Conservation (phyloP, 2,888 invertebrate genomes). For the Catocala fraxini region DNA sequence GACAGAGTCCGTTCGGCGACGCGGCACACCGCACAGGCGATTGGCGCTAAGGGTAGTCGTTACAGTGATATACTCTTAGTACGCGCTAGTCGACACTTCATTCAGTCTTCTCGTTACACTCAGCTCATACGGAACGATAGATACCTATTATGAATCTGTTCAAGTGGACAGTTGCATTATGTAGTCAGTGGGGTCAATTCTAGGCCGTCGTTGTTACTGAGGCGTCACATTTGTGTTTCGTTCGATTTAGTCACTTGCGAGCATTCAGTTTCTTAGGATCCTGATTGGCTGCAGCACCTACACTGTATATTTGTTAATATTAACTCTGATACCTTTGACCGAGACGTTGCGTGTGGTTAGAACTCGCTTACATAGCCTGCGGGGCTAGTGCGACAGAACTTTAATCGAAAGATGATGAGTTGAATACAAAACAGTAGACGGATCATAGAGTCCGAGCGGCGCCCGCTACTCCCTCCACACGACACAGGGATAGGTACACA, state of each 20-base stretch:
- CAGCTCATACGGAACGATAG: slow-evolving; percentile 65
- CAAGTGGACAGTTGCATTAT: neutral
- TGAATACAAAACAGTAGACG: too few species aligned
- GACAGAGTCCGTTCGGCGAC: neutral
- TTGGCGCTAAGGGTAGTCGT: slow-evolving; percentile 19
- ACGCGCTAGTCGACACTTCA: slow-evolving; percentile 64
- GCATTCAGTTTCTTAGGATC: neutral
- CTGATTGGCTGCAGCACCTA: too few species aligned
- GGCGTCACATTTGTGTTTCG: neutral
- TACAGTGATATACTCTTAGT: slow-evolving; percentile 27
- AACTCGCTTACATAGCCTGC: too few species aligned
- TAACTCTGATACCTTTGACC: too few species aligned
- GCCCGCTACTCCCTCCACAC: slow-evolving; percentile 2
- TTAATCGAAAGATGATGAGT: too few species aligned
- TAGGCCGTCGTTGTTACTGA: slow-evolving; percentile 18
- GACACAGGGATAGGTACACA: slow-evolving; percentile 13
- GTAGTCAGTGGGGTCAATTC: slow-evolving; percentile 7
- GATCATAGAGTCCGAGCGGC: slow-evolving; percentile 3
- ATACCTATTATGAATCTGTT: slow-evolving; percentile 7
- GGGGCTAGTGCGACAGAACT: too few species aligned
- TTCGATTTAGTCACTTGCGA: neutral
- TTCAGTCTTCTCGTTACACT: slow-evolving; percentile 81
- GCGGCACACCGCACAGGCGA: slow-evolving; percentile 12
- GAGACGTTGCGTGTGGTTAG: too few species aligned
- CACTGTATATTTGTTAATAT: too few species aligned